Evolutionary conservation across 1,140 invertebrate species (phyloP).

Genomic region (Riptortus pedestris): DNA sequence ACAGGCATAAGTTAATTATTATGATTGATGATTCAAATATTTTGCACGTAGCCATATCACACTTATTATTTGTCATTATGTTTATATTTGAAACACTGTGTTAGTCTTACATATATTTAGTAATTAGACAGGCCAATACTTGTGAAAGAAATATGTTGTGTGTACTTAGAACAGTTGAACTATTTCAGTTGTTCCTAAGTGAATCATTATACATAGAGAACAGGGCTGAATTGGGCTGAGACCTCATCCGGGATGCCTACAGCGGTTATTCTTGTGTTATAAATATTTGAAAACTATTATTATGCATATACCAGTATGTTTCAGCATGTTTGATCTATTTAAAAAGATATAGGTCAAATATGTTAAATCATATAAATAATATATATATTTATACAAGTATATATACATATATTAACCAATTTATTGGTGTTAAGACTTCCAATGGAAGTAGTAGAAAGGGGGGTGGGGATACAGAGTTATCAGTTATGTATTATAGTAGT

Average conservation of each 20-base stretch:
- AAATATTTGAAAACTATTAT: slow-evolving; percentile 9
- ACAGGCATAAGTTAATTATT: neutral
- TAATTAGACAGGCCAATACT: slow-evolving; percentile 9
- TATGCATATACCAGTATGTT: slow-evolving; percentile 4
- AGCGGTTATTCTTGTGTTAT: slow-evolving; percentile 7
- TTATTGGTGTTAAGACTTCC: slow-evolving; percentile 21
- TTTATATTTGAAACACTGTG: slow-evolving; percentile 1
- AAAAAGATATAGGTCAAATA: slow-evolving; percentile 2
- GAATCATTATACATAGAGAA: neutral
- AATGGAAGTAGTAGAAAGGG: slow-evolving; percentile 17
- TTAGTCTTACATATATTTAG: slow-evolving; percentile 16
- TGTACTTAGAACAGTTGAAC: slow-evolving; percentile 10
- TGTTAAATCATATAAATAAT: slow-evolving; percentile 14
- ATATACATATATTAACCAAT: slow-evolving; percentile 12
- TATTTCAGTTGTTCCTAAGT: slow-evolving; percentile 15
- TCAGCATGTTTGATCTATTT: slow-evolving; percentile 11
- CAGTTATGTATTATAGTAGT: slow-evolving; percentile 15
- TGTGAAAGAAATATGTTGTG: slow-evolving; percentile 8
- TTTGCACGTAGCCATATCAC: slow-evolving; percentile 6
- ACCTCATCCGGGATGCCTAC: neutral
- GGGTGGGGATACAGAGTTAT: neutral
- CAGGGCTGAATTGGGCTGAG: too few relatives aligned
- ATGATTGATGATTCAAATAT: neutral
- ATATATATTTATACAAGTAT: slow-evolving; percentile 18
- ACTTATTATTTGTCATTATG: slow-evolving; percentile 8